These are phyloP conservation scores for Crenichthys baileyi DNA, from an alignment of 2,797 vertebrate species.

Conservation along the genomic window DNA sequence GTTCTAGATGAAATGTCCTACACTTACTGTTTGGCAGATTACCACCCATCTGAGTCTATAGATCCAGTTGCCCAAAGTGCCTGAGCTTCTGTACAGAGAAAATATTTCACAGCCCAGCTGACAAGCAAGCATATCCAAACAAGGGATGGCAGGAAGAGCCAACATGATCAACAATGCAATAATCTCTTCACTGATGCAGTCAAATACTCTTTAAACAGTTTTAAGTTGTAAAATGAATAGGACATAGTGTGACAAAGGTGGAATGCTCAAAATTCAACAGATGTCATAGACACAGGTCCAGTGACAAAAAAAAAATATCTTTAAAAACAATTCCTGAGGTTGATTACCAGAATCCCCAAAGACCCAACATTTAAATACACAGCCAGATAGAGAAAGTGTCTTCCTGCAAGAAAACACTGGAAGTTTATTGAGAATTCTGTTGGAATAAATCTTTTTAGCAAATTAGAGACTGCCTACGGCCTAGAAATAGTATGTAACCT, in stretches of 20 bases:
- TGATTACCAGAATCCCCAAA: not conserved
- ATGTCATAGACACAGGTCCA: conserved; percentile 60
- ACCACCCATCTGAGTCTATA: conserved; percentile 31
- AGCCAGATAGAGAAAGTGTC: not conserved
- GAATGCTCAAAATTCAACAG: conserved; percentile 51
- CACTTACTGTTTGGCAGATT: conserved; percentile 47
- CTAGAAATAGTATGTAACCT: not conserved
- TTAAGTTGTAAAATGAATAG: conserved; percentile 86
- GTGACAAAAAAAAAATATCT: conserved; percentile 30
- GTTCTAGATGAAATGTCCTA: conserved; percentile 1
- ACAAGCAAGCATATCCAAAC: conserved; percentile 62
- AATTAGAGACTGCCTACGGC: not conserved
- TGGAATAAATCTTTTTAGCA: not conserved
- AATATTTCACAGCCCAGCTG: conserved; percentile 69
- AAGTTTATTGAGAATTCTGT: not conserved
- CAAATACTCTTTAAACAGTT: conserved; percentile 76
- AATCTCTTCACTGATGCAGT: conserved; percentile 81
- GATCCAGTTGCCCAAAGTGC: conserved; percentile 30
- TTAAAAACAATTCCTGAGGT: not conserved
- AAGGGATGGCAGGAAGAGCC: conserved; percentile 54
- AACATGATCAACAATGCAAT: conserved; percentile 83
- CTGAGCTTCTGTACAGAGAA: conserved; percentile 53
- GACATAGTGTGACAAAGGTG: conserved; percentile 72
- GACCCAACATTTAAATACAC: not conserved
- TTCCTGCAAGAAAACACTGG: not conserved